phyloP scores from a whole-genome alignment of 2,888 invertebrate genomes.

The Margaritifera margaritifera region DNA sequence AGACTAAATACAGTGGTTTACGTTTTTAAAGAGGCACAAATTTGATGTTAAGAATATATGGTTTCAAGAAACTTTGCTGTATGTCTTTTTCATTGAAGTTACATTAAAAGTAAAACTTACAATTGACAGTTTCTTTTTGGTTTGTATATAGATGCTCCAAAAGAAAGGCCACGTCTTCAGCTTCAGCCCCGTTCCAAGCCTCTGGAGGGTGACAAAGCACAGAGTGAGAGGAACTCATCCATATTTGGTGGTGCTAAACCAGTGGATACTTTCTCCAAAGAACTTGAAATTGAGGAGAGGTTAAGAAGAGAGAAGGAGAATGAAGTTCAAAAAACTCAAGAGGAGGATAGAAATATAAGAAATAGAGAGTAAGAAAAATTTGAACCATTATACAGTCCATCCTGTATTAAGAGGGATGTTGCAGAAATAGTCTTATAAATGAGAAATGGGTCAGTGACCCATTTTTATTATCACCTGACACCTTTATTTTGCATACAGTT shows the following conservation, averaged over 20 bases:
- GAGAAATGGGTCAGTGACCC: too few species aligned
- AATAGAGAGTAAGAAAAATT: slow-evolving; percentile 7
- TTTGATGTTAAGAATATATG: neutral
- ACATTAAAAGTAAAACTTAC: too few species aligned
- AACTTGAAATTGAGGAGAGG: slow-evolving; percentile 92
- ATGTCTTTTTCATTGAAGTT: too few species aligned
- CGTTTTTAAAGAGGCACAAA: slow-evolving; percentile 2
- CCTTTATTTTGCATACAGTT: too few species aligned
- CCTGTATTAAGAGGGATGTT: too few species aligned
- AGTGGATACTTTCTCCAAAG: slow-evolving; percentile 92
- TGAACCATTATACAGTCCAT: too few species aligned
- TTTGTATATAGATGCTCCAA: slow-evolving; percentile 39
- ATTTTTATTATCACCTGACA: too few species aligned
- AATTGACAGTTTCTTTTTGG: neutral
- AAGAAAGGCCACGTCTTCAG: slow-evolving; percentile 84
- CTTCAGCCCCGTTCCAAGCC: slow-evolving; percentile 88
- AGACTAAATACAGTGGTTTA: slow-evolving; percentile 8
- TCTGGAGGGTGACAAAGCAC: slow-evolving; percentile 72
- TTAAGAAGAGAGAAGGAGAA: slow-evolving; percentile 71
- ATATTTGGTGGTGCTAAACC: slow-evolving; percentile 97
- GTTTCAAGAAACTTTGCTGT: too few species aligned
- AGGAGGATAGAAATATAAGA: slow-evolving; percentile 53
- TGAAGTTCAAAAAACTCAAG: slow-evolving; percentile 23
- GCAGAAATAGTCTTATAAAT: too few species aligned
- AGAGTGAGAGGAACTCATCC: slow-evolving; percentile 73